Evolutionary conservation across 2,888 invertebrate species (phyloP), one percentile per base, ranked within the genome.

Genomic region (Spilarctia lutea): DNA sequence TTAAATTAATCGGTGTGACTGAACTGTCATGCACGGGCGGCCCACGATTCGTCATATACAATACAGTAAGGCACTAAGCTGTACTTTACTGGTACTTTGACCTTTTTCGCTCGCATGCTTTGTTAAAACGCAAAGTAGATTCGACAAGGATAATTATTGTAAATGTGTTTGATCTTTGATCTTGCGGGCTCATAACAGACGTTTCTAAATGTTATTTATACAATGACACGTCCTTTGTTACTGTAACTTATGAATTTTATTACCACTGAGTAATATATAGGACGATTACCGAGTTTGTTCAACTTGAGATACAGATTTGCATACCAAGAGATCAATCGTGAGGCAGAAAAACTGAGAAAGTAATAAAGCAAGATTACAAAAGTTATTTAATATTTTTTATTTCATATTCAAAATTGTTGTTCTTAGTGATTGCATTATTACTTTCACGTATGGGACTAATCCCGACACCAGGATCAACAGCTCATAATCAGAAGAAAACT

Each of bases 1-100:
- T 84, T 80, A 79, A 83, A 85, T 84, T 87, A 87, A 88, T 86
- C 85, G 85, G 87, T 86, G 88, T 89, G 87, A 88, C 85, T 89
- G 88, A 90, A 89, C 88, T 89, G 88, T 85, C 87, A 87, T 90
- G 87, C 85, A 86, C 86, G 52, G 72, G 81, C 80, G 75, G 77
- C 72, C 81, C 79, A 86, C 86, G 84, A 90, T 89, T 89, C 88
- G 88, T 89, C 87, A 90, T 87, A 88, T 83, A 82, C 83, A 85
- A 86, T 85, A 86, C 87, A 87, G 85, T 83, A 83, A 78, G 68
- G 84, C 78, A 83, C 76, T 73, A 71, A 76, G 67, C 68, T 65
- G 77, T 71, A 79, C 85, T 86, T 85, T 84, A 85, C 79, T 83
- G 80, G 83, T 84, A 79, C 83, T 85, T 78, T 83, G 88, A 87